Evolutionary conservation across 2,797 vertebrate species (phyloP).

Genomic region (Gastrophryne carolinensis): DNA sequence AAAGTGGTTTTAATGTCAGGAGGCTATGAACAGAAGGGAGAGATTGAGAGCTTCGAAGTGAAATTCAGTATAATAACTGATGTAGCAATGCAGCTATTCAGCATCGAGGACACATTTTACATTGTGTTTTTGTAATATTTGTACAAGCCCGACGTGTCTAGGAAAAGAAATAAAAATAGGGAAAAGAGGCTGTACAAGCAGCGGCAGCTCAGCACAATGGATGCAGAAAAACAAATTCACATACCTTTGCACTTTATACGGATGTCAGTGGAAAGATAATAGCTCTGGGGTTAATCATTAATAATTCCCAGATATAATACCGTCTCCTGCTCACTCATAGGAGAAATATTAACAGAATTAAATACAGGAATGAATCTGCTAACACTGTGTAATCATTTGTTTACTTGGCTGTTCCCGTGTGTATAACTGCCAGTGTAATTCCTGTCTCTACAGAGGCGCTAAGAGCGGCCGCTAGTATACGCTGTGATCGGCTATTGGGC

Average conservation of each 20-base stretch:
- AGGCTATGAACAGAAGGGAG: neutral
- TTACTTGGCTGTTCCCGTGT: neutral
- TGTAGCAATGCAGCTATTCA: conserved; percentile 27
- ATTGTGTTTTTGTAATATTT: conserved; percentile 24
- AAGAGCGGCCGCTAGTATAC: no score
- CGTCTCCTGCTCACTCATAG: conserved; percentile 5
- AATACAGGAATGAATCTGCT: conserved; percentile 23
- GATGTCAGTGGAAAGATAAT: conserved; percentile 27
- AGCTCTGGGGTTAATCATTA: conserved; percentile 39
- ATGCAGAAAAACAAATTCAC: conserved; percentile 9
- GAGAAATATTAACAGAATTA: conserved; percentile 45
- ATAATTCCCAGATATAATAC: conserved; percentile 38
- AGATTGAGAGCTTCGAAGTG: neutral
- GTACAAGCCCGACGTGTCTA: conserved; percentile 13
- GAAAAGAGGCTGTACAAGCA: conserved; percentile 6
- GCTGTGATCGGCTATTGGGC: no score
- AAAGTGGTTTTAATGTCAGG: neutral
- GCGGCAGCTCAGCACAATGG: neutral
- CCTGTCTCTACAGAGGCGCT: no score
- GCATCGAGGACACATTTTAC: conserved; percentile 13
- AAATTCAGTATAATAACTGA: conserved; percentile 25
- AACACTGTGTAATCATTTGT: conserved; percentile 14
- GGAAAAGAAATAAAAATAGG: conserved; percentile 36
- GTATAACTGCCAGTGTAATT: no score
- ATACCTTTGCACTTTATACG: conserved; percentile 41